Evolutionary conservation across 2,113 vertebrate species (phyloP), one percentile per base, ranked within the genome.

Genomic region (Plecotus auritus): DNA sequence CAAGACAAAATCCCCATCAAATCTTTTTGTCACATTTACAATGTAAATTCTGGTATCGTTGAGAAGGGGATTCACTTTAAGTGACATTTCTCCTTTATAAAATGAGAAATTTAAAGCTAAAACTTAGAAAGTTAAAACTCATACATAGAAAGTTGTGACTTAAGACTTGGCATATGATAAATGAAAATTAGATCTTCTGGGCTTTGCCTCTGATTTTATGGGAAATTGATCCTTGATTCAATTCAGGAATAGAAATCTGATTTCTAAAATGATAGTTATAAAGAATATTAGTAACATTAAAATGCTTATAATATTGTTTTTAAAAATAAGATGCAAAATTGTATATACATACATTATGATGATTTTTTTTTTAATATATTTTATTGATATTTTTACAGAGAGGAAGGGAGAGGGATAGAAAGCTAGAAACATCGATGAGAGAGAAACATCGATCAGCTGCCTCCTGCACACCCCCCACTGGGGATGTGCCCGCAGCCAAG

Each of bases 181-280:
- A 82, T 11, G 49, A 83, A 86, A 90, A 64, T 83, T 70, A 87
- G 30, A 64, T 76, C 22, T 64, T 74, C 2, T 59, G 54, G 30
- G 14, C 16, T 82, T 28, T 90, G 74, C 23, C 9, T 93, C 45
- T 83, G 9, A 82, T 64, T 83, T 83, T 70, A 87, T 35, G 47
- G 26, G 40, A 93, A 80, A 85, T 90, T 67, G 42, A 91, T 37
- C 23, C 30, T 67, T 86, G 35, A 70, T 64, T 87, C 49, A 83
- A 94, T 54, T 93, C n/a, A 96, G 23, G 22, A 45, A 86, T 70
- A 87, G 54, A 82, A 86, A 87, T 40, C 67, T 73, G 13, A 72
- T 61, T 83, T 91, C 76, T 93, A 83, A 93, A 59, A 70, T 51
- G 64, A 91, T 0, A 67, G 30, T 89, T 83, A 42, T 4, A 61